Base-by-base conservation (phyloP, 2,888 invertebrate species). In the Callimorpha dominula region DNA sequence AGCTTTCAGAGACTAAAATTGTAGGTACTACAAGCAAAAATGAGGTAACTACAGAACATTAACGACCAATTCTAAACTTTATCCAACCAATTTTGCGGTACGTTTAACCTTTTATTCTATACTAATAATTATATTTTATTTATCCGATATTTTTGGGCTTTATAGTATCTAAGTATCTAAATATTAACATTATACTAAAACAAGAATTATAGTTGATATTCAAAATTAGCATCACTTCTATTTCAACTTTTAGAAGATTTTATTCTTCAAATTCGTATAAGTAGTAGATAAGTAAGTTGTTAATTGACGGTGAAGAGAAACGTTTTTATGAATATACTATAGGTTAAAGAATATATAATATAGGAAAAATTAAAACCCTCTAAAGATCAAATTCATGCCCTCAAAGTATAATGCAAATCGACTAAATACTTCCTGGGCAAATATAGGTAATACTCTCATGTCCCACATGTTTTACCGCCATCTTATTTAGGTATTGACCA, bases 401-500 rank as follows among this genome's bases (percentile, higher is more conserved):
- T 5, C 31, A 60, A 60, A 60, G 7, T 60, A 31, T 31, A 60
- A 31, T 7, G 20, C 12, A 31, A 14, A 60, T 60, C 2, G 14
- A 60, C 60, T 14, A 60, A 60, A 31, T 31, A 60, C 60, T 60
- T 60, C 60, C 60, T 60, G 31, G 14, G 60, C 14, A 60, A 60
- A 60, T 31, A 60, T 31, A 60, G 31, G 14, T 14, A 31, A 60
- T 60, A 31, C 14, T 31, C 12, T 60, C 60, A 14, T 60, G 14
- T 60, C 60, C 60, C 31, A 60, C 60, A 31, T 60, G 60, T 60
- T 60, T 60, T 31, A 60, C 31, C 20, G 12, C 12, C 60, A 31
- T 49, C 46, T 49, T 20, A 46, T 46, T 42, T 31, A 43, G 65
- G 65, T 65, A 43, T 49, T 43, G 65, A 49, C 70, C 64, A 70